Evolutionary conservation across 2,888 invertebrate genomes (phyloP).

Genomic region (Caenorhabditis zanzibari): DNA sequence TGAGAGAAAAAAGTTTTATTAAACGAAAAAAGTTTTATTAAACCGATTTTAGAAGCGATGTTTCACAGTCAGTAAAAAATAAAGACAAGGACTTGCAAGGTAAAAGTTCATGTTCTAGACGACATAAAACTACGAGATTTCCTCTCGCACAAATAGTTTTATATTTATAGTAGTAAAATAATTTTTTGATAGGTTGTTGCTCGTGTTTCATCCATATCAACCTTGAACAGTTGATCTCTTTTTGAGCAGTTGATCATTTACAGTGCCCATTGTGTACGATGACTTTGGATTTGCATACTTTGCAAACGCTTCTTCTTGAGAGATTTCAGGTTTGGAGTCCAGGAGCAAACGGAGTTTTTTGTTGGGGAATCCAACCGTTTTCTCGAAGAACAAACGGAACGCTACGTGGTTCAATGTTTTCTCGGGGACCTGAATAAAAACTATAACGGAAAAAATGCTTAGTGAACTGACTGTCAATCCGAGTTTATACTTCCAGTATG

Average conservation of each 20-base stretch:
- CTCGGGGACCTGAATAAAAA: slow-evolving; percentile 52
- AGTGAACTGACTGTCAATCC: slow-evolving; percentile 31
- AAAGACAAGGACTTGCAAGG: too few relatives aligned
- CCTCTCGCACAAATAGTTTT: too few relatives aligned
- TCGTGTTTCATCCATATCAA: slow-evolving; percentile 17
- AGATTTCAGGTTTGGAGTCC: slow-evolving; percentile 69
- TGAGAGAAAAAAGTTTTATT: too few relatives aligned
- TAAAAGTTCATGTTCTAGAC: too few relatives aligned
- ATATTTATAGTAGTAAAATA: too few relatives aligned
- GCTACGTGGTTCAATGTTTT: slow-evolving; percentile 66
- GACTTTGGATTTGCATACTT: slow-evolving; percentile 57
- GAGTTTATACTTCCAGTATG: slow-evolving; percentile 58
- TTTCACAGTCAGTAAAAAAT: too few relatives aligned
- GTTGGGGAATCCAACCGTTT: slow-evolving; percentile 79
- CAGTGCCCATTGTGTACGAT: slow-evolving; percentile 28
- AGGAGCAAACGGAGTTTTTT: slow-evolving; percentile 77
- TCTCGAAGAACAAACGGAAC: slow-evolving; percentile 78
- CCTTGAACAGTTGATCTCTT: slow-evolving; percentile 52
- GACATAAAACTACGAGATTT: too few relatives aligned
- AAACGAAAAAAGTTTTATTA: too few relatives aligned
- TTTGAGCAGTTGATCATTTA: slow-evolving; percentile 47
- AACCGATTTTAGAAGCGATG: too few relatives aligned
- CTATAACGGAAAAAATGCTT: not conserved
- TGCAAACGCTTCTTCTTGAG: slow-evolving; percentile 62
- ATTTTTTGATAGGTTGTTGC: not conserved